Evolutionary conservation across 2,797 vertebrate species (phyloP), one percentile per base, ranked within the genome.

Genomic region (Pseudochaenichthys georgianus): DNA sequence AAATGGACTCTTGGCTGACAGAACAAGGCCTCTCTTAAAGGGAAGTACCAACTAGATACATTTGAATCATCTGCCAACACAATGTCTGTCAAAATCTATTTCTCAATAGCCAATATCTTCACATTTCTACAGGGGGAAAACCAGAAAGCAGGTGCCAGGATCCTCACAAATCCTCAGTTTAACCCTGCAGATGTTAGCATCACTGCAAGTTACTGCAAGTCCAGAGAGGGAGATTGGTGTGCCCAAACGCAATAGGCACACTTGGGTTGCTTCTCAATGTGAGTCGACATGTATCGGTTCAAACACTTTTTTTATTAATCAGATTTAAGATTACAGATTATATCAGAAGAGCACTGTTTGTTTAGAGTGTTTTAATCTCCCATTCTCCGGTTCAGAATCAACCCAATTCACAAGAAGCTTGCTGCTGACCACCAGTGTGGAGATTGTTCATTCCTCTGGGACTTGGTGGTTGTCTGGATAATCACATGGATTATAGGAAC

Each of bases 171-270:
- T 62, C 43, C 23, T 69, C 23, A 70, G 42, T 43, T 62, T 55
- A 52, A 64, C 23, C 54, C 3, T 48, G 66, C 8, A 13, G 52
- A 63, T 47, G 7, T 76, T 42, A 13, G 5, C 9, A 70, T 73
- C 57, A 58, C 17, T 45, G 11, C 82, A 64, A 73, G 84, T 65
- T 77, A 16, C 46, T 74, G 46, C 83, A 77, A 58, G 82, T 65
- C 63, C 12, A 70, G 9, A 45, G 45, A 64, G n/a, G 46, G 53
- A 65, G 67, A 60, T 10, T 16, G 3, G 3, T 55, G 62, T 64
- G 38, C 12, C 43, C 54, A 69, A 61, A 7, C 31, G 55, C 4
- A 53, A 23, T 55, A 23, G 62, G 15, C 47, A 70, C 16, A 43
- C 16, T 34, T 19, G 7, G 12, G 8, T 57, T 5, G n/a, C 9